A percentile compares a stretch with the other conserved stretches of the same genome.
Evolutionary conservation across 2,113 vertebrate genomes (phyloP).

Genomic region (Austrofundulus limnaeus): DNA sequence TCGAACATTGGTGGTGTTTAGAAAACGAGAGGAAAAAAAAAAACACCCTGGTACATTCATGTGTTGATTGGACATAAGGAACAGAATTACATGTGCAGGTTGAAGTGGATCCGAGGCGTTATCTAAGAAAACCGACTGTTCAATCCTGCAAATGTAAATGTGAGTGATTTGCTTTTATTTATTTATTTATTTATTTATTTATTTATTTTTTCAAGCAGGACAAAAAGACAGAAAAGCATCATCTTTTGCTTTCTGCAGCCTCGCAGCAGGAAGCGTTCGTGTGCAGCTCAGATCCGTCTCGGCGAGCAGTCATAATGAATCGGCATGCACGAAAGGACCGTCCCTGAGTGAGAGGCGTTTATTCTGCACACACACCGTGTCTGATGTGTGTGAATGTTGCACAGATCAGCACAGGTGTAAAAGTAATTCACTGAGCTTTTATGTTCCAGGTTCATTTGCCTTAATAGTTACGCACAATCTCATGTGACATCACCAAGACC

Average conservation of each 20-base stretch:
- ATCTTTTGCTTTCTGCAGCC: not conserved
- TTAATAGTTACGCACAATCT: too few relatives aligned
- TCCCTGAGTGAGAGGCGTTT: too few relatives aligned
- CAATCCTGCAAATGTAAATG: not conserved
- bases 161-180: not conserved
- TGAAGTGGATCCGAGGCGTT: not conserved
- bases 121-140: slow-evolving; percentile 6
- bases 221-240: not conserved
- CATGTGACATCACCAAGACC: too few relatives aligned
- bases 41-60: slow-evolving; percentile 17
- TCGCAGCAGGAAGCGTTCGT: not conserved
- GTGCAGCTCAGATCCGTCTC: not conserved
- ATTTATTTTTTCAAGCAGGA: not conserved
- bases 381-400: too few relatives aligned
- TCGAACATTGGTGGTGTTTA: slow-evolving; percentile 51
- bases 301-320: not conserved
- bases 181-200: too few relatives aligned
- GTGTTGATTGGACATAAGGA: slow-evolving; percentile 25
- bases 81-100: slow-evolving; percentile 20
- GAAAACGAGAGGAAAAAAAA: slow-evolving; percentile 4
- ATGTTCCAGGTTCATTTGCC: too few relatives aligned
- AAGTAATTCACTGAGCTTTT: too few relatives aligned
- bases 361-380: too few relatives aligned
- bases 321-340: too few relatives aligned
- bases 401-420: too few relatives aligned